Base-by-base conservation (phyloP, 2,797 vertebrate species). In the Smutsia temminckii region DNA sequence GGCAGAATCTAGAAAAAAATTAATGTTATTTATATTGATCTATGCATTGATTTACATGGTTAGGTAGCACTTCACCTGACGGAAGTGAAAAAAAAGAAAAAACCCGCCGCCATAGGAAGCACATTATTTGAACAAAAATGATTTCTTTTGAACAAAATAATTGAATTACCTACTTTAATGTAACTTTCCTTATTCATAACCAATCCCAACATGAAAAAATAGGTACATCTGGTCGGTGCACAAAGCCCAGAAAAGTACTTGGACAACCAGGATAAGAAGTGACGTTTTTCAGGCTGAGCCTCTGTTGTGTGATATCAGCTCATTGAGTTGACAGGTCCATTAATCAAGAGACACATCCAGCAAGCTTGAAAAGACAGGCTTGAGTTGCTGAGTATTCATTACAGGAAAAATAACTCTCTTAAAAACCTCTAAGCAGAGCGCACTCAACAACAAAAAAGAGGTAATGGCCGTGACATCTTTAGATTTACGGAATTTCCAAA, bases 291-390 rank as follows among this genome's bases (percentile, higher is more conserved):
- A 84, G 53, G 59, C 78, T 25, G 84, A 79, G 92, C 21, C 90
- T 94, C 83, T 96, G 85, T 69, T 71, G 78, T 61, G 18, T n/a
- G 72, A 59, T 94, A 94, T 77, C 94, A 68, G 74, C 80, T 86
- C 53, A 3, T 2, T 0, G 68, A 53, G 75, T 6, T 95, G 97
- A 85, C 96, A 96, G 96, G 90, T 71, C 93, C 96, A 97, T 97
- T 97, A 93, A 97, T 97, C 97, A 97, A 90, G 64, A 59, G 59
- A 75, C 81, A 17, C 59, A 29, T 53, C 66, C 61, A 32, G 91
- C 32, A 34, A 68, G 72, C 92, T 46, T 74, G 92, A n/a, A 91
- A 68, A 92, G 89, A 93, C 46, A 8, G 46, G 85, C 72, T 40
- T n/a, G 51, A 57, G 21, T 53, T 23, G 84, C 81, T 34, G 89